Conservation (phyloP, 2,113 vertebrate species). For the Gasterosteus aculeatus region DNA sequence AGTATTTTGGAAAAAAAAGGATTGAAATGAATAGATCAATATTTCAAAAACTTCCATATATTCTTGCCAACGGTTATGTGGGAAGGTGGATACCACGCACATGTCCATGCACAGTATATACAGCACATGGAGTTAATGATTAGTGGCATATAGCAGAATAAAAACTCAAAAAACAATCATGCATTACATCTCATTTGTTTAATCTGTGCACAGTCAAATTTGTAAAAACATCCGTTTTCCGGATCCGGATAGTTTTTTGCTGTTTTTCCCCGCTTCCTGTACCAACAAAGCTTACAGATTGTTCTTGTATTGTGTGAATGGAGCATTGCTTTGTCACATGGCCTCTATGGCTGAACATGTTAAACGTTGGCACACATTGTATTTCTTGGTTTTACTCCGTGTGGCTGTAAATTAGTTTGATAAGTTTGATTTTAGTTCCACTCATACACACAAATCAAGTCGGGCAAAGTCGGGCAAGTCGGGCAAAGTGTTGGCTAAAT, state of each 20-base stretch:
- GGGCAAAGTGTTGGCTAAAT: slow-evolving; percentile 41
- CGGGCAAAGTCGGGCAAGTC: slow-evolving; percentile 21
- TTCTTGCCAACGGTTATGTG: background rate
- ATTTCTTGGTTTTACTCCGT: background rate
- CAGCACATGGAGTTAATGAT: background rate
- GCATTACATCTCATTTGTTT: background rate
- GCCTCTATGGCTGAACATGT: background rate
- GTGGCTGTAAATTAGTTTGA: slow-evolving; percentile 17
- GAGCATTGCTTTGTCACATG: background rate
- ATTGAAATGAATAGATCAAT: background rate
- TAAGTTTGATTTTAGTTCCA: background rate
- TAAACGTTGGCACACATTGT: background rate
- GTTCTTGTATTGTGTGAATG: background rate
- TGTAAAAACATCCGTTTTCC: background rate
- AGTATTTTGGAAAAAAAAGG: too few species aligned
- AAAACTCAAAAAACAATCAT: background rate
- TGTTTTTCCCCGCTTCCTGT: background rate
- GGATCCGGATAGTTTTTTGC: background rate
- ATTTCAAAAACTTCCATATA: background rate
- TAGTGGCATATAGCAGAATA: background rate
- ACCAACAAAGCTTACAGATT: background rate
- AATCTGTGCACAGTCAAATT: background rate
- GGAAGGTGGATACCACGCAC: background rate
- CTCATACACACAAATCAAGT: slow-evolving; percentile 41
- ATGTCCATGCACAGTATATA: background rate